Base-by-base conservation (phyloP, 2,113 vertebrate genomes). In the Phaethornis superciliosus region DNA sequence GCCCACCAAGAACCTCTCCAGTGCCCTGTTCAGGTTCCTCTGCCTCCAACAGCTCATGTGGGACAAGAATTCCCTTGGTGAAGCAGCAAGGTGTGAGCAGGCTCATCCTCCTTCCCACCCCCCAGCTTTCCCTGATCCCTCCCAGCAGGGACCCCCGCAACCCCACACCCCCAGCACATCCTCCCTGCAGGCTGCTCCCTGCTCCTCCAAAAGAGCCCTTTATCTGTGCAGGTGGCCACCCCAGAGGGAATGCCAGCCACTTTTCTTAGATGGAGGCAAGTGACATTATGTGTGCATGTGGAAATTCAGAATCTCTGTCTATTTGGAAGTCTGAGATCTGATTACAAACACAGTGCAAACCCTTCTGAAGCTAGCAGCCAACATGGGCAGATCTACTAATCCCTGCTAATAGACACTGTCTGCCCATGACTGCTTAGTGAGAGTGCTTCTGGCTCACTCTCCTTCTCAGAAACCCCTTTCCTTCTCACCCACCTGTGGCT, bases 401-500 rank as follows among this genome's bases (percentile, higher is more conserved):
- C 70, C 13, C 28, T 37, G 3, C 33, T 32, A 22, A 51, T 8
- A 17, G 47, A 51, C 16, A 12, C 44, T 70, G 55, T n/a, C 54
- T 33, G 23, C 56, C 44, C 37, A 40, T 8, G 44, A 21, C 74
- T 44, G 5, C 63, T 35, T 7, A 4, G 11, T 9, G 24, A 33
- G 59, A 9, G 19, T 17, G 10, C 6, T 9, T 42, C 71, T 88
- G 84, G 40, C 84, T 89, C 0, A 0, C 20, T 65, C 32, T 68
- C 67, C 40, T 59, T 24, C 63, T 58, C 51, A n/a, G 28, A 78
- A 54, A 17, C 4, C 64, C 60, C 30, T 30, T 60, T 64, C 28
- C 69, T 56, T 27, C 86, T 87, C 59, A 82, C 55, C 75, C 91
- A 96, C 95, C 96, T 93, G 95, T 80, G 87, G 81, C 59, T 47